phyloP scores from a whole-genome alignment of 2,888 invertebrate genomes.

The Sialis fuliginosa region DNA sequence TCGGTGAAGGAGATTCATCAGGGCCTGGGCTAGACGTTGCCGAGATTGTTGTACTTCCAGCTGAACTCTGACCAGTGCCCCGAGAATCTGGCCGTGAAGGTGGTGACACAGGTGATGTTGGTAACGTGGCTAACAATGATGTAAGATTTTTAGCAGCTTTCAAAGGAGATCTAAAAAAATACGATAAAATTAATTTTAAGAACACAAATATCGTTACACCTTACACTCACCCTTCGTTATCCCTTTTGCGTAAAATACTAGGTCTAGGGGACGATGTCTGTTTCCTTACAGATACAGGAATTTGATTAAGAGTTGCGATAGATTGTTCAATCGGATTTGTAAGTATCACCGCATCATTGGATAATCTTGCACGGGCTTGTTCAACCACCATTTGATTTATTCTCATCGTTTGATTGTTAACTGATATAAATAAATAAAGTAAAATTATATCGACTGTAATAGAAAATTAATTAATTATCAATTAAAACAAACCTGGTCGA shows the following conservation, averaged over 20 bases:
- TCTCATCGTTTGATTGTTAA: constrained; percentile 20
- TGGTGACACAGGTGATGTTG: constrained; percentile 19
- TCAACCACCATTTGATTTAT: constrained; percentile 27
- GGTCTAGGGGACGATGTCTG: constrained; percentile 46
- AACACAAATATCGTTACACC: background rate
- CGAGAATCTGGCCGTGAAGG: constrained; percentile 24
- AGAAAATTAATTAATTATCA: background rate
- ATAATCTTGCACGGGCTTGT: constrained; percentile 15
- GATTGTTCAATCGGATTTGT: constrained; percentile 1
- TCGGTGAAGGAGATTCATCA: constrained; percentile 28
- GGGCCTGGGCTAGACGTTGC: constrained; percentile 68
- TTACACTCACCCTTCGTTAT: constrained; percentile 46
- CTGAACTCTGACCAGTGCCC: constrained; percentile 25
- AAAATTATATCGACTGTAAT: background rate
- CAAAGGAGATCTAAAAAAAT: constrained; percentile 30
- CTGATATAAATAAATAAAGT: constrained; percentile 3
- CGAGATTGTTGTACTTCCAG: constrained; percentile 73
- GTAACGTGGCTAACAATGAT: constrained; percentile 22
- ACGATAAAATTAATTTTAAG: constrained; percentile 3
- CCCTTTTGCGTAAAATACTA: constrained; percentile 74
- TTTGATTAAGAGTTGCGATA: background rate
- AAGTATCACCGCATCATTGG: background rate
- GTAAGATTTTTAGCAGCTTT: constrained; percentile 45
- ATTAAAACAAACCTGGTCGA: constrained; percentile 21
- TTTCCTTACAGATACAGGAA: constrained; percentile 7